These are phyloP conservation scores for Idaea straminata DNA, from an alignment of 2,888 invertebrate species.

Conservation along the genomic window DNA sequence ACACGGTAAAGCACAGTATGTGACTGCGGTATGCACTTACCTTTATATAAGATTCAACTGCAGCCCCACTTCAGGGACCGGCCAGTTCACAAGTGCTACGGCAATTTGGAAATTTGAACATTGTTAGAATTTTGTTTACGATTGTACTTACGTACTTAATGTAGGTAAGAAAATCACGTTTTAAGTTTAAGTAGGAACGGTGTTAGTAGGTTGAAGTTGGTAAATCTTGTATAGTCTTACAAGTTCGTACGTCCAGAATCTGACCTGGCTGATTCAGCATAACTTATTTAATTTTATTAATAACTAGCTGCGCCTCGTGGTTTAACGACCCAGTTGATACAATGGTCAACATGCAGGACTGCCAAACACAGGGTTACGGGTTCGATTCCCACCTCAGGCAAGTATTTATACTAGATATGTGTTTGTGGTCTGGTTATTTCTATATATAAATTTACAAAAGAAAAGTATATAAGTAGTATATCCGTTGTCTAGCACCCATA, in stretches of 20 bases:
- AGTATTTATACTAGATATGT: too few species aligned
- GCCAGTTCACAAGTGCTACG: constrained; percentile 2
- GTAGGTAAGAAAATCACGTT: constrained; percentile 1
- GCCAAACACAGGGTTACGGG: too few species aligned
- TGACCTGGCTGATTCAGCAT: background rate
- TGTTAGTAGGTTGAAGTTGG: background rate
- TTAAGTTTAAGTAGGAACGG: background rate
- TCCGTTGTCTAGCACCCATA: too few species aligned
- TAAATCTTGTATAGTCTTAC: background rate
- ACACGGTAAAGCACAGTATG: constrained; percentile 44
- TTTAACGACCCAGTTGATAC: too few species aligned
- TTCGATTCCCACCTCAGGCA: too few species aligned
- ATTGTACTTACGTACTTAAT: constrained; percentile 12
- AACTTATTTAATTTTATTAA: too few species aligned
- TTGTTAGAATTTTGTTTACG: constrained; percentile 24
- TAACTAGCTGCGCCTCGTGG: too few species aligned
- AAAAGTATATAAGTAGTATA: too few species aligned
- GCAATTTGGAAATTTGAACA: constrained; percentile 31
- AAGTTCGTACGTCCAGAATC: background rate
- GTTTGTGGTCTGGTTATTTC: too few species aligned
- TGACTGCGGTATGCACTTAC: constrained; percentile 34
- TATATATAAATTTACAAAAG: too few species aligned
- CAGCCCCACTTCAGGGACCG: constrained; percentile 45
- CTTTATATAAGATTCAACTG: constrained; percentile 58
- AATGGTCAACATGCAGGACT: too few species aligned